Conservation (phyloP, 2,113 vertebrate genomes). For the Alces alces region DNA sequence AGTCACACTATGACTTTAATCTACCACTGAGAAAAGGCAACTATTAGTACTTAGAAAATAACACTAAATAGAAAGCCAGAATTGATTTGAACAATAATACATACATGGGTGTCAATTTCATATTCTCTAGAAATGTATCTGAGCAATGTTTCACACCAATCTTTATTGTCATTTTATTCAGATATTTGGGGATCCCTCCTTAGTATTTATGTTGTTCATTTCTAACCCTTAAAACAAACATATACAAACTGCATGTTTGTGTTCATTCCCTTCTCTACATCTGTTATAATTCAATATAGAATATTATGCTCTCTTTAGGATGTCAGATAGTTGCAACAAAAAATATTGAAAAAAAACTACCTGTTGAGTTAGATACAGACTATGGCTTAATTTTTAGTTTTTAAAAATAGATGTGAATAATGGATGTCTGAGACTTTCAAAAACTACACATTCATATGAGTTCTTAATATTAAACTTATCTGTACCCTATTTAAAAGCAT, state of each 20-base stretch:
- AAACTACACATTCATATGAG: neutral
- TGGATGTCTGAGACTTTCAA: neutral
- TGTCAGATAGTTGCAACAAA: neutral
- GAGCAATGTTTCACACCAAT: neutral
- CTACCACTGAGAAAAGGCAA: neutral
- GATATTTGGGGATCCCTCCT: neutral
- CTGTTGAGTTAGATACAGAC: neutral
- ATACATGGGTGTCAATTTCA: neutral
- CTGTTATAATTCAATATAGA: neutral
- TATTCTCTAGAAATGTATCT: neutral
- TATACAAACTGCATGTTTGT: neutral
- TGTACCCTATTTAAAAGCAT: neutral
- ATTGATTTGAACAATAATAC: neutral
- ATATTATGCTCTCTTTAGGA: neutral
- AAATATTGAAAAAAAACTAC: neutral
- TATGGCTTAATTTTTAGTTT: neutral
- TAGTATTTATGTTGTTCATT: neutral
- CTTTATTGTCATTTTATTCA: neutral
- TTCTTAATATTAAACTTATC: neutral
- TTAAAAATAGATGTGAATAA: neutral
- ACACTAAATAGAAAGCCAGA: neutral
- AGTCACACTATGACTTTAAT: neutral
- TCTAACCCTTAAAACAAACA: neutral
- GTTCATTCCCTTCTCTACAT: neutral
- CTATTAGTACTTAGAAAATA: neutral